Percentiles rank a stretch among this genome's conserved stretches.
Evolutionary conservation across 2,113 vertebrate species (phyloP).

Genomic region (Scalopus aquaticus): DNA sequence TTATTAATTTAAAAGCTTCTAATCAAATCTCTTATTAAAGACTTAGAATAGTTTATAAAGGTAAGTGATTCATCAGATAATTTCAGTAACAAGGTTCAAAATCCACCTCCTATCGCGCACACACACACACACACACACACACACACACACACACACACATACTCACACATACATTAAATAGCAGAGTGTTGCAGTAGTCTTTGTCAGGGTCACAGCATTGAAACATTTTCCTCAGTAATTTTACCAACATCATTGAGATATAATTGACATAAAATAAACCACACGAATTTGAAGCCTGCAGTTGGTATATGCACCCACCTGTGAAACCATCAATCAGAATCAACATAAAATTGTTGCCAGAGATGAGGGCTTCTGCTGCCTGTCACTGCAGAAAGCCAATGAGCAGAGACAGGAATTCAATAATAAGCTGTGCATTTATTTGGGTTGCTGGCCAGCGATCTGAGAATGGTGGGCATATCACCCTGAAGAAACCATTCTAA

Average conservation of each 20-base stretch:
- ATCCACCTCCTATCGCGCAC: not conserved
- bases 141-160: not conserved
- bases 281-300: not conserved
- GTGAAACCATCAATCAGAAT: not conserved
- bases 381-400: too few species aligned
- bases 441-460: too few species aligned
- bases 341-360: not conserved
- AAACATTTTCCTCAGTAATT: slow-evolving; percentile 27
- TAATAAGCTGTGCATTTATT: too few species aligned
- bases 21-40: not conserved
- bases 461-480: too few species aligned
- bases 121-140: not conserved
- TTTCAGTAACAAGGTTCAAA: not conserved
- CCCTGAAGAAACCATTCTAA: too few species aligned
- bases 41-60: not conserved
- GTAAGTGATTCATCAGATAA: not conserved
- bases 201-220: not conserved
- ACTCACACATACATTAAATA: not conserved
- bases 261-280: not conserved
- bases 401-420: too few species aligned
- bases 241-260: slow-evolving; percentile 1
- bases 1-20: not conserved
- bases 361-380: too few species aligned
- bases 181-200: not conserved
- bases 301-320: not conserved